Base-by-base conservation (phyloP, 2,888 invertebrate genomes). In the Fabriciana adippe region DNA sequence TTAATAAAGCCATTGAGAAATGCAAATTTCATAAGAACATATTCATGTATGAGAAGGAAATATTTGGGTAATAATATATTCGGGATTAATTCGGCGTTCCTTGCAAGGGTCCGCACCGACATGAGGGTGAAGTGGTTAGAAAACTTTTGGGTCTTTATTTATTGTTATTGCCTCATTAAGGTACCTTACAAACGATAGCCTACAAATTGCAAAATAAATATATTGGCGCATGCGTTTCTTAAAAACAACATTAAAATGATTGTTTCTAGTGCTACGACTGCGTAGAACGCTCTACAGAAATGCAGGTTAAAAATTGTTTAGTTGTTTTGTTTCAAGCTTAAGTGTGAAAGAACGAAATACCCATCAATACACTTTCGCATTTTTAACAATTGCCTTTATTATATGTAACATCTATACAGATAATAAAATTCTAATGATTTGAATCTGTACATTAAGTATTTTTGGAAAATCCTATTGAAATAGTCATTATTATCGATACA, bases 101-200 rank as follows among this genome's bases (percentile, higher is more conserved):
- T 90, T 89, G 83, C 81, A 82, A 88, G 89, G 90, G 89, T 85
- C 84, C 81, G 81, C 78, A 80, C 78, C 79, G 76, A 79, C 83
- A 79, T 78, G 82, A 82, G 87, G 84, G 86, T 82, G 84, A 84
- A 83, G 83, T 83, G 83, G 85, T 82, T 83, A 89, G 89, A 89
- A 90, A 92, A 92, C 86, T 92, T 92, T 92, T 88, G 92, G 92
- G 92, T 88, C 92, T 85, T 90, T 92, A 92, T 92, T 92, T 92
- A 92, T 92, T 91, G 92, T 92, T 92, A 92, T 92, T 90, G 84
- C 91, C 90, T 92, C 92, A 92, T 92, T 92, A 92, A 89, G 89
- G 89, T 88, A 85, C 88, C 86, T 87, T 89, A 86, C 84, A 86
- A 87, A 84, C 89, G 90, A 92, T 92, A 91, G 89, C 87, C 89